These are phyloP conservation scores for Gymnodraco acuticeps DNA, from an alignment of 2,797 vertebrate genomes.

Conservation along the genomic window DNA sequence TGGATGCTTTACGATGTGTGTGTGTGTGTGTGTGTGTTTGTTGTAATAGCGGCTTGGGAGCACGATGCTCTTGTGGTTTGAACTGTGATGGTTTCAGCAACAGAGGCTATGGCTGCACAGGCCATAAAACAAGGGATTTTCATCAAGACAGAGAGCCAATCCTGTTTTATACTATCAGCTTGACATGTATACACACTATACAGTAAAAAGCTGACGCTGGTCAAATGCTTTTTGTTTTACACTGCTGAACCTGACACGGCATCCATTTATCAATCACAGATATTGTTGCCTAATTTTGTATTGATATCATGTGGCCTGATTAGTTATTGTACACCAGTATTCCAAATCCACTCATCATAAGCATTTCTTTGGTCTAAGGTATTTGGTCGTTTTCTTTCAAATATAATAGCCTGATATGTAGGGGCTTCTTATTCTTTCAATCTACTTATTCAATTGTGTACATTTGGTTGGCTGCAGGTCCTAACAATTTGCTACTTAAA, in stretches of 20 bases:
- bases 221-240: conserved; percentile 51
- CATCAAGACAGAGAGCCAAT: conserved; percentile 58
- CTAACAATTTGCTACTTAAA: not conserved
- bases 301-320: not conserved
- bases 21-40: not conserved
- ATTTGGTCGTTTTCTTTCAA: not conserved
- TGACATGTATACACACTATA: conserved; percentile 52
- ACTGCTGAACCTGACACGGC: conserved; percentile 20
- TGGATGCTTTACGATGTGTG: conserved; percentile 86
- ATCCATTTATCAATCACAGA: conserved; percentile 40
- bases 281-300: not conserved
- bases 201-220: conserved; percentile 30
- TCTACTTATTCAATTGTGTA: not conserved
- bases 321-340: no score
- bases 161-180: conserved; percentile 40
- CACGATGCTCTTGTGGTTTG: conserved; percentile 39
- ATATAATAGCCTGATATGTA: not conserved
- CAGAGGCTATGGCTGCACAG: conserved; percentile 23
- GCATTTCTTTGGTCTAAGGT: no score
- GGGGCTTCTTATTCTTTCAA: conserved; percentile 5
- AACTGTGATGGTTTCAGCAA: conserved; percentile 40
- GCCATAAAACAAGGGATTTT: conserved; percentile 66
- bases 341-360: no score
- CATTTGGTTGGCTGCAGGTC: not conserved
- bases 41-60: conserved; percentile 6